phyloP scores from a whole-genome alignment of 2,888 invertebrate genomes.

The Eucriotettix oculatus region DNA sequence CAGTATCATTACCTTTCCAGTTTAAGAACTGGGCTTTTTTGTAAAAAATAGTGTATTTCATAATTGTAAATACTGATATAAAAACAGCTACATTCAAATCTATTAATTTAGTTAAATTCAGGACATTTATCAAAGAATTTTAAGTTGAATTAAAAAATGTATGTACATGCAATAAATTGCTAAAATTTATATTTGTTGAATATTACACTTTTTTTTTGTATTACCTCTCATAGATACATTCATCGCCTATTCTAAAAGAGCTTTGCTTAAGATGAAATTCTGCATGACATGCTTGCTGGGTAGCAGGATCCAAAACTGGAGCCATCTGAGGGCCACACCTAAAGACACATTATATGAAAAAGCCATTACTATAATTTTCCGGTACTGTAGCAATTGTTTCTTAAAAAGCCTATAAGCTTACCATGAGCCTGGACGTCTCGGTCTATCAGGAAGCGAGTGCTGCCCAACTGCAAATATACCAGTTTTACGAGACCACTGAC shows the following conservation, averaged over 20 bases:
- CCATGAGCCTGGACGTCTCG: conserved; percentile 37
- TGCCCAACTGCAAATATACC: conserved; percentile 35
- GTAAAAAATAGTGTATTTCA: too few relatives aligned
- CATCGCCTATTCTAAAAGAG: conserved; percentile 48
- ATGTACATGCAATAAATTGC: not conserved
- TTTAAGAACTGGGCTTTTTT: too few relatives aligned
- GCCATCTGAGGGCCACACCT: conserved; percentile 23
- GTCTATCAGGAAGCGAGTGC: conserved; percentile 32
- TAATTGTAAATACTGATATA: too few relatives aligned
- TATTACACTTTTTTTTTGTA: not conserved
- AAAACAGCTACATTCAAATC: too few relatives aligned
- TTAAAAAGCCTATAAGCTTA: conserved; percentile 15
- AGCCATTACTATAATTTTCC: not conserved
- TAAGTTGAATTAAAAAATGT: not conserved
- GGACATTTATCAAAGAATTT: too few relatives aligned
- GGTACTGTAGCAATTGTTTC: too few relatives aligned
- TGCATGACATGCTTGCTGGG: conserved; percentile 34
- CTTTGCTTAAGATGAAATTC: conserved; percentile 39
- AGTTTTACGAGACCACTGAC: conserved; percentile 32
- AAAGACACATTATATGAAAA: conserved; percentile 3
- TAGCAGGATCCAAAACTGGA: conserved; percentile 21
- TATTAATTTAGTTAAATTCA: too few relatives aligned
- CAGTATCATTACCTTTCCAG: too few relatives aligned
- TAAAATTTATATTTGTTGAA: not conserved
- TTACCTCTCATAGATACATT: conserved; percentile 49